Evolutionary conservation across 2,888 invertebrate species (phyloP).

Genomic region (Chirona hameri): DNA sequence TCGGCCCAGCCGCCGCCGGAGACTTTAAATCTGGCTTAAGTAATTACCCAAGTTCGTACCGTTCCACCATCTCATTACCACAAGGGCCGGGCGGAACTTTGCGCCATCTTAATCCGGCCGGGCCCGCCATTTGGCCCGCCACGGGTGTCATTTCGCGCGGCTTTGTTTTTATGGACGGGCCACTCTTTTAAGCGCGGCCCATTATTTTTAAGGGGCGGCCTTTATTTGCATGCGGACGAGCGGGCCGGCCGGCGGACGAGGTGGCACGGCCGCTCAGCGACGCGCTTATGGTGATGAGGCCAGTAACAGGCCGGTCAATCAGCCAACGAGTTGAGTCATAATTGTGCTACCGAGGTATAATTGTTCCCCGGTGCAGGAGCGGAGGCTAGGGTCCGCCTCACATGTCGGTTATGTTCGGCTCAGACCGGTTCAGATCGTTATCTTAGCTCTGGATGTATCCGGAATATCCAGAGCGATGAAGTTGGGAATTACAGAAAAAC

Average conservation of each 20-base stretch:
- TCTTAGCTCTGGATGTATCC: no score
- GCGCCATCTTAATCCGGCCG: conserved; percentile 31
- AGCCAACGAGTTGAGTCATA: background rate
- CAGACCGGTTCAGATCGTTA: no score
- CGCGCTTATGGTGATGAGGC: background rate
- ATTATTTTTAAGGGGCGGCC: conserved; percentile 3
- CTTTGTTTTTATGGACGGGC: conserved; percentile 26
- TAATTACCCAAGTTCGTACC: conserved; percentile 25
- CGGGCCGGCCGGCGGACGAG: background rate
- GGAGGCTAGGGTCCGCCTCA: background rate
- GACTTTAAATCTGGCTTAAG: conserved; percentile 30
- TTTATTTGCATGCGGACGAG: conserved; percentile 25
- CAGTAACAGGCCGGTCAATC: background rate
- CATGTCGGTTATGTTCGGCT: no score
- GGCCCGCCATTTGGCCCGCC: background rate
- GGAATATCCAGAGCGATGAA: no score
- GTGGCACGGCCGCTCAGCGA: background rate
- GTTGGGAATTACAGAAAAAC: no score
- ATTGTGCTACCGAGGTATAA: background rate
- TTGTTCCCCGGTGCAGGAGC: background rate
- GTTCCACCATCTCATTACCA: conserved; percentile 28
- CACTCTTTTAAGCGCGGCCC: conserved; percentile 9
- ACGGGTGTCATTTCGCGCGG: background rate
- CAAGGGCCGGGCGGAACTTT: conserved; percentile 38
- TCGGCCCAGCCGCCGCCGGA: background rate